Evolutionary conservation across 2,797 vertebrate genomes (phyloP).

Genomic region (Linurgus olivaceus): DNA sequence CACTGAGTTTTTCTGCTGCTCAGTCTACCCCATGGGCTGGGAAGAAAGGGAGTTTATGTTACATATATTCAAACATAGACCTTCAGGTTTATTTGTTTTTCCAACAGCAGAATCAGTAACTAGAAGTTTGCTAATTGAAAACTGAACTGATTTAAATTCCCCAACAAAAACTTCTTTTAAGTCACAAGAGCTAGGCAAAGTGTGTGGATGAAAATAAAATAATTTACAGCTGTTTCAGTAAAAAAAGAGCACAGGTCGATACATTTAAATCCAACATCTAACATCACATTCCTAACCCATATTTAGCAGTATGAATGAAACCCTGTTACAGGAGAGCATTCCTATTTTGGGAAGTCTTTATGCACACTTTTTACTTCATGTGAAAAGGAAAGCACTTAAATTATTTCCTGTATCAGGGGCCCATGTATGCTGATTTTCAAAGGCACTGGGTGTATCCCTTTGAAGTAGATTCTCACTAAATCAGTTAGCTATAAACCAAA

Average conservation of each 20-base stretch:
- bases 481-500: neutral
- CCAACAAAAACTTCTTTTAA: neutral
- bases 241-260: neutral
- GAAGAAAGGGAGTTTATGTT: neutral
- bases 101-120: neutral
- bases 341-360: conserved; percentile 46
- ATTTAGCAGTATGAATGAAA: conserved; percentile 60
- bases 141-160: neutral
- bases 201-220: neutral
- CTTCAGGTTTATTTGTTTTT: neutral
- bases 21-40: neutral
- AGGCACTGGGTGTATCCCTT: neutral
- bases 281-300: conserved; percentile 51
- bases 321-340: neutral
- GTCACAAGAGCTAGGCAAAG: neutral
- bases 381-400: conserved; percentile 44
- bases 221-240: neutral
- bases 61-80: neutral
- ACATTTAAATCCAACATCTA: neutral
- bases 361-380: conserved; percentile 28
- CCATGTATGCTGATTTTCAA: neutral
- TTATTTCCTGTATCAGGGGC: conserved; percentile 43
- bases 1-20: neutral
- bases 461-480: conserved; percentile 11
- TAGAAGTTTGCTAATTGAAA: neutral